phyloP scores from a whole-genome alignment of 2,888 invertebrate species.

The Cantharis rufa region DNA sequence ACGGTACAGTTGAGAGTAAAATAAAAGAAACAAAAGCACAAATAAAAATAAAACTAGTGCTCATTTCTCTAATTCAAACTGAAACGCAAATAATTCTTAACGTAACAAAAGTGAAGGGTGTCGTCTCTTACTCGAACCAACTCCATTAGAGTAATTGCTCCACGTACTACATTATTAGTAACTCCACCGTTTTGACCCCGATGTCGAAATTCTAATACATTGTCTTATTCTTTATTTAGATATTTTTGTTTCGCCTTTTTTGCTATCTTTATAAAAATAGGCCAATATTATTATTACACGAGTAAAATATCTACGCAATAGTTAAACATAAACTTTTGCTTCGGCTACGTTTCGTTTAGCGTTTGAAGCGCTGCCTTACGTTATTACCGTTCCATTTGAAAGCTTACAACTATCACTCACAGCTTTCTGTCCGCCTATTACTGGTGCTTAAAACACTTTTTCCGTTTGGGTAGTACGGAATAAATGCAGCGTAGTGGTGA shows the following conservation, averaged over 20 bases:
- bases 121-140: slow-evolving; percentile 28
- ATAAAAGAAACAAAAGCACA: background rate
- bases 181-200: slow-evolving; percentile 10
- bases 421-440: background rate
- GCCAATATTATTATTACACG: background rate
- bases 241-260: slow-evolving; percentile 5
- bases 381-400: background rate
- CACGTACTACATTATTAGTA: slow-evolving; percentile 32
- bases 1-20: background rate
- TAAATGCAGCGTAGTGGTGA: background rate
- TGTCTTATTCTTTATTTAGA: background rate
- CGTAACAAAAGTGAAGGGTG: slow-evolving; percentile 27
- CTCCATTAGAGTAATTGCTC: slow-evolving; percentile 43
- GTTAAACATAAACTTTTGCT: slow-evolving; percentile 4
- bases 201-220: slow-evolving; percentile 12
- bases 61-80: background rate
- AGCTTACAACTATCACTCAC: background rate
- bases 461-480: background rate
- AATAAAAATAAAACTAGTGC: background rate
- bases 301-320: slow-evolving; percentile 9
- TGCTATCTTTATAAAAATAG: slow-evolving; percentile 5
- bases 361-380: background rate
- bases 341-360: background rate
- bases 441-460: background rate
- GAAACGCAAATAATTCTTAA: slow-evolving; percentile 34